Evolutionary conservation across 2,113 vertebrate genomes (phyloP).

Genomic region (Cephalopholis sonnerati): DNA sequence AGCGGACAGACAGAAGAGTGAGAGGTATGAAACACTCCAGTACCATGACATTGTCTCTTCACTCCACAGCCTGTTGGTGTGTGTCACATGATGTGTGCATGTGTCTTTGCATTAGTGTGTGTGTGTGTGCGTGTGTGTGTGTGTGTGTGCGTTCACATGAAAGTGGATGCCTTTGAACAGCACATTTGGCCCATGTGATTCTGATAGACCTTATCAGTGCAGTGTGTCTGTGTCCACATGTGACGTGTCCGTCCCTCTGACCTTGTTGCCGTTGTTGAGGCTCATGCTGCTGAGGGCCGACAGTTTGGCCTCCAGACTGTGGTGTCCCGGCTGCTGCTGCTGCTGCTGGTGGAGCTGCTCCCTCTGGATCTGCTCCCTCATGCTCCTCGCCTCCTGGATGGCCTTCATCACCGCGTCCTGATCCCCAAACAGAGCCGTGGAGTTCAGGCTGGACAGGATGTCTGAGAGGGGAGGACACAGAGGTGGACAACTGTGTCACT

Average conservation of each 20-base stretch:
- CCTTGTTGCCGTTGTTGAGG: slow-evolving; percentile 98
- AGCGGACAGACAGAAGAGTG: too few relatives aligned
- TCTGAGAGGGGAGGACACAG: slow-evolving; percentile 82
- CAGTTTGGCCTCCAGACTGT: slow-evolving; percentile 92
- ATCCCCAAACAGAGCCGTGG: slow-evolving; percentile 96
- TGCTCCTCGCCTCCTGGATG: slow-evolving; percentile 97
- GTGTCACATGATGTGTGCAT: too few relatives aligned
- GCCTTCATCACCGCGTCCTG: slow-evolving; percentile 99
- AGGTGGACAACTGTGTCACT: background rate
- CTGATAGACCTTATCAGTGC: background rate
- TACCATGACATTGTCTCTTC: too few relatives aligned
- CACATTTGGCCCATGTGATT: slow-evolving; percentile 22
- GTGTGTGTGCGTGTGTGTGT: slow-evolving; percentile 7
- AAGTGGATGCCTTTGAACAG: slow-evolving; percentile 28
- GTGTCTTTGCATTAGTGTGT: background rate
- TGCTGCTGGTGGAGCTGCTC: slow-evolving; percentile 90
- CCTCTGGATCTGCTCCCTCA: slow-evolving; percentile 96
- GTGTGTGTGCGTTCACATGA: slow-evolving; percentile 14
- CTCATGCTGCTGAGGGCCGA: slow-evolving; percentile 91
- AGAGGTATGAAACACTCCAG: too few relatives aligned
- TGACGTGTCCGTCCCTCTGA: slow-evolving; percentile 70
- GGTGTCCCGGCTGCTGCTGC: slow-evolving; percentile 85
- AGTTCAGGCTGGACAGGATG: slow-evolving; percentile 98
- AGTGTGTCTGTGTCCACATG: slow-evolving; percentile 10
- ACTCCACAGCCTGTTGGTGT: too few relatives aligned